These are phyloP conservation scores for Aspidoscelis tigris DNA, from an alignment of 2,113 vertebrate species.

Conservation along the genomic window DNA sequence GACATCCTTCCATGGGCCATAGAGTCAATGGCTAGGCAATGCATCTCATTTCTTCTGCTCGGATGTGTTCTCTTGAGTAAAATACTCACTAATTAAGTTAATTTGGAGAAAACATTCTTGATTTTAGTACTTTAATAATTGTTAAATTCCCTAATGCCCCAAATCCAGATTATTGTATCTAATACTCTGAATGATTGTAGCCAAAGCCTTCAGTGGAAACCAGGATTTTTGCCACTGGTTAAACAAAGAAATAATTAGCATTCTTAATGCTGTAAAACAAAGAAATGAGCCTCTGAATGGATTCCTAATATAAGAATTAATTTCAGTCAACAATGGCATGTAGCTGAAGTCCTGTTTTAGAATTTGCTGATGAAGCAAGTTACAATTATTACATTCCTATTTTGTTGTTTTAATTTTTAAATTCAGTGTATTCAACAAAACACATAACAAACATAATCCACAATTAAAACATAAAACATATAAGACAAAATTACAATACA, in stretches of 20 bases:
- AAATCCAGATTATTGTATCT: constrained; percentile 32
- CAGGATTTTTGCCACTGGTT: constrained; percentile 43
- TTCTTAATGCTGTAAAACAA: constrained; percentile 38
- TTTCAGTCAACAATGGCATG: constrained; percentile 50
- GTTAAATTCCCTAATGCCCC: constrained; percentile 38
- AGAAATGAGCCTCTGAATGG: constrained; percentile 17
- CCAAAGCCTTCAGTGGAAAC: constrained; percentile 32
- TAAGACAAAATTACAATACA: too few species aligned
- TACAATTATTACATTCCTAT: neutral
- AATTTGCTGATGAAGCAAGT: constrained; percentile 6
- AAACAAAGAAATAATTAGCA: constrained; percentile 54
- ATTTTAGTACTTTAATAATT: constrained; percentile 12
- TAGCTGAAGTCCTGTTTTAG: neutral
- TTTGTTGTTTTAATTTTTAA: too few species aligned
- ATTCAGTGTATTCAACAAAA: too few species aligned
- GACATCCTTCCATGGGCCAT: too few species aligned
- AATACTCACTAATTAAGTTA: constrained; percentile 21
- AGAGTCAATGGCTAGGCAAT: neutral
- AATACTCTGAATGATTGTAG: constrained; percentile 42
- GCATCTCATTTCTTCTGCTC: neutral
- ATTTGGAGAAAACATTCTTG: neutral
- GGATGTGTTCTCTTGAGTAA: constrained; percentile 8
- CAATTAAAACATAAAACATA: too few species aligned
- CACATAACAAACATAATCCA: too few species aligned
- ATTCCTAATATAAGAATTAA: constrained; percentile 38